Evolutionary conservation across 2,113 vertebrate species (phyloP).

Genomic region (Cololabis saira): DNA sequence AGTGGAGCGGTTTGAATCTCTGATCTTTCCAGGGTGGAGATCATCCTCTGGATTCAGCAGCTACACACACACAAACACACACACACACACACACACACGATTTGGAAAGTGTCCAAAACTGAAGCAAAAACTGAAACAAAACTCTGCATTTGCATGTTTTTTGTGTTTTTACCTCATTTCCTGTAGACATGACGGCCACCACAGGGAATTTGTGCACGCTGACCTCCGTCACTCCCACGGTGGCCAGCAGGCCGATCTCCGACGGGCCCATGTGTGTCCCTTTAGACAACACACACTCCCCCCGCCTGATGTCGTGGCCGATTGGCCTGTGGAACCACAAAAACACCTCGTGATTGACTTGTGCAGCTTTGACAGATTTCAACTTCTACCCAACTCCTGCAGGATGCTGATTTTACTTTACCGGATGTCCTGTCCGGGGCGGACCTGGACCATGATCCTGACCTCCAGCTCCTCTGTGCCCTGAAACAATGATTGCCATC

Average conservation of each 20-base stretch:
- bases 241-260: conserved; percentile 96
- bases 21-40: conserved; percentile 97
- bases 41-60: conserved; percentile 98
- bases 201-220: conserved; percentile 99
- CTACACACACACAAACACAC: conserved; percentile 69
- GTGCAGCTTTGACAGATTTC: neutral
- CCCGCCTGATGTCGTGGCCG: conserved; percentile 98
- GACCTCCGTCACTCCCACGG: conserved; percentile 97
- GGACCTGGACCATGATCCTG: conserved; percentile 95
- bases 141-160: neutral
- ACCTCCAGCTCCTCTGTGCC: conserved; percentile 98
- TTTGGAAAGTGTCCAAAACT: neutral
- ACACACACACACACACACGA: conserved; percentile 22
- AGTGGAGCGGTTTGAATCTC: conserved; percentile 98
- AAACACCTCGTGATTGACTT: neutral
- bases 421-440: conserved; percentile 98
- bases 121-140: neutral
- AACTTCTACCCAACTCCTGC: too few relatives aligned
- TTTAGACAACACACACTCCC: conserved; percentile 96
- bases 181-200: conserved; percentile 99
- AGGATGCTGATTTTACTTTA: conserved; percentile 42
- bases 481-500: conserved; percentile 71
- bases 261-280: conserved; percentile 99
- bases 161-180: conserved; percentile 88
- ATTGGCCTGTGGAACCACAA: conserved; percentile 86